Percentiles rank a stretch among this genome's conserved stretches.
phyloP scores from a whole-genome alignment of 2,797 vertebrate genomes.

The Clarias pachynema region DNA sequence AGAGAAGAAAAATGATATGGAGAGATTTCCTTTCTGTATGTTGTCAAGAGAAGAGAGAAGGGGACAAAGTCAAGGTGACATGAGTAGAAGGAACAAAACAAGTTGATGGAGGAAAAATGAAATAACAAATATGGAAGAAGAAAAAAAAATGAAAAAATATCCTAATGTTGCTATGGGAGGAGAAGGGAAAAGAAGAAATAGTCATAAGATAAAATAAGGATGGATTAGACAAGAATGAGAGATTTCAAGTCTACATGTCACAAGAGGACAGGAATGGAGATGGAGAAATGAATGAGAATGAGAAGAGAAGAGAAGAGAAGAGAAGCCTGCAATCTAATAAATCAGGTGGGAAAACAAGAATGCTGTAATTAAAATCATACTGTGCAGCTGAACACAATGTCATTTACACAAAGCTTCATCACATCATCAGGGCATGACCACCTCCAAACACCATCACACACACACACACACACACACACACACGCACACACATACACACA shows the following conservation, averaged over 20 bases:
- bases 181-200: too few relatives aligned
- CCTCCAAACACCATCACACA: background rate
- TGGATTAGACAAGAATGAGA: background rate
- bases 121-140: background rate
- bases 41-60: background rate
- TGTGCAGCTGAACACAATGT: constrained; percentile 22
- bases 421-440: constrained; percentile 38
- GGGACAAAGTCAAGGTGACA: background rate
- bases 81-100: background rate
- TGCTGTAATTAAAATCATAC: constrained; percentile 47
- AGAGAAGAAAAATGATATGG: background rate
- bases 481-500: too few relatives aligned
- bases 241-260: background rate
- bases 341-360: constrained; percentile 14
- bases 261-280: background rate
- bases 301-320: background rate
- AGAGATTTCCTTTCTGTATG: background rate
- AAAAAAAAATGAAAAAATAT: background rate
- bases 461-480: too few relatives aligned
- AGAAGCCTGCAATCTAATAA: background rate
- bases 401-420: constrained; percentile 39
- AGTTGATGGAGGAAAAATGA: background rate
- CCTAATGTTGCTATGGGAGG: background rate
- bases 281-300: background rate
- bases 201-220: background rate